A percentile compares a stretch with the other conserved stretches of the same genome.
Conservation (phyloP, 1,140 invertebrate genomes). For the Eumaeus atala region DNA sequence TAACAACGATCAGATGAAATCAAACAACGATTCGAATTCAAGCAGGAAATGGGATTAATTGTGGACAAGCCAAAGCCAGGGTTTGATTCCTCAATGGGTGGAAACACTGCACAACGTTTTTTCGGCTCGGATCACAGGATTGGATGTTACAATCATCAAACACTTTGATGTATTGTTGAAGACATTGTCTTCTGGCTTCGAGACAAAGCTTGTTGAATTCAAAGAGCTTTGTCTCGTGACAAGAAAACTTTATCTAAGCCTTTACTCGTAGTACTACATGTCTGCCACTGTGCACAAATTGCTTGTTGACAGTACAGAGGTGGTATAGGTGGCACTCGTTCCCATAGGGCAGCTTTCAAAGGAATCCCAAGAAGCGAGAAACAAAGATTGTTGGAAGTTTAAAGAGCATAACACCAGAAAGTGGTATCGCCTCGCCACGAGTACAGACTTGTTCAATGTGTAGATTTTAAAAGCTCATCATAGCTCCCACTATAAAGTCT, state of each 20-base stretch:
- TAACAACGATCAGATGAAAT: constrained; percentile 21
- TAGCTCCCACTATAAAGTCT: too few species aligned
- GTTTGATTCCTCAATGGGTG: constrained; percentile 31
- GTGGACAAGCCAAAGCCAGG: constrained; percentile 38
- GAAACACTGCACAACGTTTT: constrained; percentile 43
- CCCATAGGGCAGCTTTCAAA: neutral
- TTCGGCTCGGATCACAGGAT: constrained; percentile 29
- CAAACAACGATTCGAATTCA: constrained; percentile 26
- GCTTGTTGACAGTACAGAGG: neutral
- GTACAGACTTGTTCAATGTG: neutral
- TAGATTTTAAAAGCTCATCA: constrained; percentile 1
- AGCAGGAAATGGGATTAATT: constrained; percentile 27
- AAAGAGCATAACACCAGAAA: neutral
- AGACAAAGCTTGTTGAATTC: constrained; percentile 18
- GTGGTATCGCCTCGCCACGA: neutral
- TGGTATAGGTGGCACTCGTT: too few species aligned
- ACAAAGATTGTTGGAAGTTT: neutral
- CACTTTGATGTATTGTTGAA: neutral
- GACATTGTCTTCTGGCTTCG: constrained; percentile 15
- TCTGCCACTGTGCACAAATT: constrained; percentile 1
- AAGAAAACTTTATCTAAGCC: neutral
- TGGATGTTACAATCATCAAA: neutral
- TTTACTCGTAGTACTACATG: neutral
- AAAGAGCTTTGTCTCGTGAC: constrained; percentile 10
- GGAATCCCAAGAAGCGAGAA: constrained; percentile 1